A percentile compares a stretch with the other conserved stretches of the same genome.
Evolutionary conservation across 2,113 vertebrate genomes (phyloP).

Genomic region (Halichoerus grypus): DNA sequence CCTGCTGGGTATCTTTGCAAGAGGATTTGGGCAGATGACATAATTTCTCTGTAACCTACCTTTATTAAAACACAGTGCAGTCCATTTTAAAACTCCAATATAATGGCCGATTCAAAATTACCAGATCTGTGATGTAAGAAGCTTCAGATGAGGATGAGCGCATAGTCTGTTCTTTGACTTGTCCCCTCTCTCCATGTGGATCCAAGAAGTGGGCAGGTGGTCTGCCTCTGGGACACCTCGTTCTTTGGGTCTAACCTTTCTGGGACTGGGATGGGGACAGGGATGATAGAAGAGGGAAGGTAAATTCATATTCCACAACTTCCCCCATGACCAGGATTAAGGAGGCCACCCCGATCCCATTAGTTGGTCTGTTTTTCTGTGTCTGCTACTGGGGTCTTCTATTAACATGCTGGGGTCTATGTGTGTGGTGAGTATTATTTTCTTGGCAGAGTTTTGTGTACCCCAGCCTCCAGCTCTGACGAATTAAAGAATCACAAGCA

Average conservation of each 20-base stretch:
- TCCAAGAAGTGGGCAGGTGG: rapidly evolving
- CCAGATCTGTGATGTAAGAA: not conserved
- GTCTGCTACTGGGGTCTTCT: not conserved
- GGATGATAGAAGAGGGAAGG: not conserved
- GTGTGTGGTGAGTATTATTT: not conserved
- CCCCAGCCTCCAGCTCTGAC: not conserved
- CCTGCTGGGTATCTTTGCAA: not conserved
- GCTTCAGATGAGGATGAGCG: not conserved
- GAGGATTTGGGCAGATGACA: not conserved
- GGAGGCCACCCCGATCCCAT: rapidly evolving
- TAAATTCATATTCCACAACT: not conserved
- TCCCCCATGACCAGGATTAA: too few species aligned
- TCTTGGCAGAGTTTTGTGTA: not conserved
- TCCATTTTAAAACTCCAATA: not conserved
- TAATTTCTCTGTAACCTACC: not conserved
- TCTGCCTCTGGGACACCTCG: not conserved
- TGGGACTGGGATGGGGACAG: not conserved
- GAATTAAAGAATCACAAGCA: not conserved
- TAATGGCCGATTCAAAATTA: not conserved
- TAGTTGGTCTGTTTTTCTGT: not conserved
- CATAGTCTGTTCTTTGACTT: not conserved
- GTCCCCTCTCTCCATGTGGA: not conserved
- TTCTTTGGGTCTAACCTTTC: not conserved
- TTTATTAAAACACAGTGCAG: not conserved
- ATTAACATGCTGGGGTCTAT: not conserved